phyloP scores from a whole-genome alignment of 2,888 invertebrate species.

The Agrotis exclamationis region DNA sequence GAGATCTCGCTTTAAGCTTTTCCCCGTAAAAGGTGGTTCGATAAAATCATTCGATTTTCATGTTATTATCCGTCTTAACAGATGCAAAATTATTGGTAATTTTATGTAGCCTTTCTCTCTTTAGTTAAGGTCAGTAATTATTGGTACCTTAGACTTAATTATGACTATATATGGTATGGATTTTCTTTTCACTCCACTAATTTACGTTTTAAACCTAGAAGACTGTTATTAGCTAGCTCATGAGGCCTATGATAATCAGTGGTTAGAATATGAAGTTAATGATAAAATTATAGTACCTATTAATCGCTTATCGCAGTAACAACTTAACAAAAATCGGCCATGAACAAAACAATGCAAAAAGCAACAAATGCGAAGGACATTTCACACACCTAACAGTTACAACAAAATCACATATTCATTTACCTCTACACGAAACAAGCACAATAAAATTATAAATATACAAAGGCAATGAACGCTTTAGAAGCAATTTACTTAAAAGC shows the following conservation, averaged over 20 bases:
- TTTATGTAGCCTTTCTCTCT: constrained; percentile 39
- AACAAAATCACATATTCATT: constrained; percentile 34
- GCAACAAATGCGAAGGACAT: constrained; percentile 18
- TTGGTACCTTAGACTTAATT: constrained; percentile 1
- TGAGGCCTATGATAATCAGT: not conserved
- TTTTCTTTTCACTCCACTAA: not conserved
- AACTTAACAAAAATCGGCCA: constrained; percentile 23
- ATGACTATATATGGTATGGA: not conserved
- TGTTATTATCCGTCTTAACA: constrained; percentile 14
- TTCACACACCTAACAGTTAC: constrained; percentile 41
- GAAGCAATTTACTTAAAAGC: constrained; percentile 53
- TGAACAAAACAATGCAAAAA: constrained; percentile 50
- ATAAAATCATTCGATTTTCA: constrained; percentile 27
- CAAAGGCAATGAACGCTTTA: constrained; percentile 24
- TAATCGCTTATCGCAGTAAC: constrained; percentile 1
- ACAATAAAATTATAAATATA: constrained; percentile 24
- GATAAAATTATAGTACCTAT: not conserved
- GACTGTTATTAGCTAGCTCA: not conserved
- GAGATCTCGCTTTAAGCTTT: constrained; percentile 10
- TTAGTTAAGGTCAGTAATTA: constrained; percentile 28
- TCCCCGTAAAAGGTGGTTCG: constrained; percentile 20
- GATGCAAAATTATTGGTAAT: constrained; percentile 30
- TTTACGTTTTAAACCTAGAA: not conserved
- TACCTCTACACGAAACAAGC: constrained; percentile 9
- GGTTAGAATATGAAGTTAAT: not conserved